phyloP scores from a whole-genome alignment of 2,113 vertebrate species.

The Malurus alboscapulatus region DNA sequence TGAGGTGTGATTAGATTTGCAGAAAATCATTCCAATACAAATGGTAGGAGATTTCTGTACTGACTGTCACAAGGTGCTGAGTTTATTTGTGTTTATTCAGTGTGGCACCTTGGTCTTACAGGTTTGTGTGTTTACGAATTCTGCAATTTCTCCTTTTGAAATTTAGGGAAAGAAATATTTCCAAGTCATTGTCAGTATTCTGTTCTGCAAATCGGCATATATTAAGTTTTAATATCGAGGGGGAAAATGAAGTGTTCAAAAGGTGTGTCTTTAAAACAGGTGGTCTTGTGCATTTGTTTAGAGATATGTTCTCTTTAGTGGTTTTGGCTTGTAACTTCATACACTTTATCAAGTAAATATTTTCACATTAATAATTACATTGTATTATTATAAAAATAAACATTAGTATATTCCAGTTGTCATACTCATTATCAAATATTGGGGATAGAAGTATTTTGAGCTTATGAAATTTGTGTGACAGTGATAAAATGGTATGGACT shows the following conservation, averaged over 20 bases:
- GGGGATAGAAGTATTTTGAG: neutral
- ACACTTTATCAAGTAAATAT: neutral
- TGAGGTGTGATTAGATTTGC: neutral
- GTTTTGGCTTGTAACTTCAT: neutral
- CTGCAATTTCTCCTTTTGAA: neutral
- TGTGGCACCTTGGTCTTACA: neutral
- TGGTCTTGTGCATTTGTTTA: neutral
- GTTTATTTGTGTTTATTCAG: neutral
- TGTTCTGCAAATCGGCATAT: neutral
- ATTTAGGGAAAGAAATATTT: neutral
- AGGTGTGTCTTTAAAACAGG: neutral
- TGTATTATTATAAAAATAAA: neutral
- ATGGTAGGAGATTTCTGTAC: neutral
- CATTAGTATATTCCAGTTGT: neutral
- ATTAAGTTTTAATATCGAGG: neutral
- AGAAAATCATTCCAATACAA: neutral
- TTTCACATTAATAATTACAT: neutral
- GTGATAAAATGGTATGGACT: neutral
- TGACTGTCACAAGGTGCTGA: fast-evolving
- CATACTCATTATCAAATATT: neutral
- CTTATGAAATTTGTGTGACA: neutral
- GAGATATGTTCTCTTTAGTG: neutral
- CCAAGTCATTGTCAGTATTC: neutral
- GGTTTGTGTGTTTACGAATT: neutral
- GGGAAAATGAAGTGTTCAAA: neutral